Percentiles rank a stretch among this genome's conserved stretches.
Evolutionary conservation across 2,888 invertebrate species (phyloP).

Genomic region (Melanchra persicariae): DNA sequence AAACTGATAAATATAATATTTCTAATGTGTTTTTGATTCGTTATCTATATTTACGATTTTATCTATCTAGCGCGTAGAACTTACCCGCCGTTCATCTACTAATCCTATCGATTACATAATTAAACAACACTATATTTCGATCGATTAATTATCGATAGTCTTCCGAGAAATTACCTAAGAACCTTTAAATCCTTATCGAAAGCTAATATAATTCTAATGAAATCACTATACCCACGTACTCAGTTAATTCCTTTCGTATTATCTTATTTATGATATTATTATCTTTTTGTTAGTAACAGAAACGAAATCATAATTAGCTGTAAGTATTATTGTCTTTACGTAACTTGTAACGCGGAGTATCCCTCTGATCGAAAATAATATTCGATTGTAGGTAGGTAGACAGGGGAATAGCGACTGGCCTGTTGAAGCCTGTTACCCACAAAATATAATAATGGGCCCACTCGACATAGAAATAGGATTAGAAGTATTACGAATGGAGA

Average conservation of each 20-base stretch:
- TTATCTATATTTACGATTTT: conserved; percentile 47
- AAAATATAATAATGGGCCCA: background rate
- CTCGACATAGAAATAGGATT: background rate
- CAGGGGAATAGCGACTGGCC: background rate
- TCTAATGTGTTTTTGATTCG: conserved; percentile 40
- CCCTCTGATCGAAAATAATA: background rate
- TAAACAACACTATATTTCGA: conserved; percentile 30
- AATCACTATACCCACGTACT: conserved; percentile 11
- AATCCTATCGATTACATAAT: conserved; percentile 46
- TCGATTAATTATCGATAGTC: conserved; percentile 35
- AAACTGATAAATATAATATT: conserved; percentile 26
- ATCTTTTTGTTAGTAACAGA: background rate
- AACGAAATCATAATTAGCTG: background rate
- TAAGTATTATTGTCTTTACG: background rate
- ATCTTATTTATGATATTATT: background rate
- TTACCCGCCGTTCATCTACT: conserved; percentile 21
- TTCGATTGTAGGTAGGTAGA: background rate
- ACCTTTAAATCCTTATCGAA: conserved; percentile 46
- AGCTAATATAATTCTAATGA: conserved; percentile 53
- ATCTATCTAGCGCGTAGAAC: conserved; percentile 42
- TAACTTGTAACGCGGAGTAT: background rate
- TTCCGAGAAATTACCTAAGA: conserved; percentile 56
- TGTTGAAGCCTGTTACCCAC: conserved; percentile 1
- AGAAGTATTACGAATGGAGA: background rate
- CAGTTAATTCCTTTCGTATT: conserved; percentile 16